These are phyloP conservation scores for Diaphora mendica DNA, from an alignment of 2,888 invertebrate species.

Conservation along the genomic window DNA sequence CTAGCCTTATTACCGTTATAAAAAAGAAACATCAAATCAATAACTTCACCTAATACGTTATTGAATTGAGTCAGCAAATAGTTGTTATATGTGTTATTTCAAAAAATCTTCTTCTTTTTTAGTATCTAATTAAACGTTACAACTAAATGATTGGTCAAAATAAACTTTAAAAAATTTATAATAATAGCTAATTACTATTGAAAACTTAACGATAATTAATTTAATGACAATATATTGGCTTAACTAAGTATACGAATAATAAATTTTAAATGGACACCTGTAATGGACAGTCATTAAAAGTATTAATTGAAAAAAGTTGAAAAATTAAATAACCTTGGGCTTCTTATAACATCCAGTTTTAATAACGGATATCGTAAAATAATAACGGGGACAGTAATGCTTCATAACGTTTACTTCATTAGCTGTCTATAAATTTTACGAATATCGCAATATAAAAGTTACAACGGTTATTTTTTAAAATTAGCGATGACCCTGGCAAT, in stretches of 20 bases:
- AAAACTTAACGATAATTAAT: not conserved
- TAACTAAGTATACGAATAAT: not conserved
- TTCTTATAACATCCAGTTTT: slow-evolving; percentile 25
- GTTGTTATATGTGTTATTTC: too few relatives aligned
- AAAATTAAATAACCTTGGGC: slow-evolving; percentile 7
- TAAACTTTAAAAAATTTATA: too few relatives aligned
- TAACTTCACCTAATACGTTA: too few relatives aligned
- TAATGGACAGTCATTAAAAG: slow-evolving; percentile 5
- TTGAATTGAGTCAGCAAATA: too few relatives aligned
- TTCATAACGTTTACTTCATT: slow-evolving; percentile 45
- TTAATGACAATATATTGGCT: not conserved
- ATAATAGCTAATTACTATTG: not conserved
- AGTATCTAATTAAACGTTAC: not conserved
- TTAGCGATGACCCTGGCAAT: slow-evolving; percentile 30
- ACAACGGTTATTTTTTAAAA: slow-evolving; percentile 21
- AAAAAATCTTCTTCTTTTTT: not conserved
- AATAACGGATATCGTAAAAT: slow-evolving; percentile 44
- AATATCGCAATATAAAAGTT: slow-evolving; percentile 22
- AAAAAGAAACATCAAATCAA: too few relatives aligned
- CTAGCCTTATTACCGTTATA: too few relatives aligned
- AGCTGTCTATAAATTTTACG: slow-evolving; percentile 35
- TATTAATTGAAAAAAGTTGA: slow-evolving; percentile 15
- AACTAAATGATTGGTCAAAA: not conserved
- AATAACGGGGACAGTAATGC: slow-evolving; percentile 31
- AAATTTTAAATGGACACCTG: not conserved